Conservation (phyloP, 2,888 invertebrate species). For the Cephonodes hylas region DNA sequence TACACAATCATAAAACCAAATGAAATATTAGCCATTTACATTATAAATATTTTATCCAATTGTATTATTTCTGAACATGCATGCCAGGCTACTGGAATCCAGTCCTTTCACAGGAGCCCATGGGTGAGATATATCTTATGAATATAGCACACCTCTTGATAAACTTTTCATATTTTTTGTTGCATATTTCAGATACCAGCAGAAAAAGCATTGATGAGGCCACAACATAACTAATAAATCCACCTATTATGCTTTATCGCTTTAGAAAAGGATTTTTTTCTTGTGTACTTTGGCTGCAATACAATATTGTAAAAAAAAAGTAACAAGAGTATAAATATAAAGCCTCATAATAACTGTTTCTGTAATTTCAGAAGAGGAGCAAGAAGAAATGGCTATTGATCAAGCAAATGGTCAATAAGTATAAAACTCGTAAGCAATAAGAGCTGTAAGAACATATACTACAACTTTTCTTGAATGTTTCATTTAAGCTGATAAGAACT, state of each 20-base stretch:
- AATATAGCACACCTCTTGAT: no score
- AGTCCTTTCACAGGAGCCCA: constrained; percentile 3
- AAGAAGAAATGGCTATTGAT: constrained; percentile 75
- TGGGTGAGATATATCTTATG: not conserved
- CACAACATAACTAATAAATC: not conserved
- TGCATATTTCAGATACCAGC: constrained; percentile 1
- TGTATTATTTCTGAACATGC: constrained; percentile 1
- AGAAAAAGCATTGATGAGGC: not conserved
- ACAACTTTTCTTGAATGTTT: constrained; percentile 8
- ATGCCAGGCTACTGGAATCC: constrained; percentile 8
- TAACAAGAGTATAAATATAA: no score
- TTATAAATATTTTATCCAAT: not conserved
- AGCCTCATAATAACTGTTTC: constrained; percentile 23
- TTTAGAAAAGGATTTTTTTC: not conserved
- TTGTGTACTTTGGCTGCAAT: not conserved
- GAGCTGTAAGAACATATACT: constrained; percentile 42
- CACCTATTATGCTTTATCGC: not conserved
- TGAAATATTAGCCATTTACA: not conserved
- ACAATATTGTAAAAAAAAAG: no score
- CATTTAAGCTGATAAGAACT: constrained; percentile 60
- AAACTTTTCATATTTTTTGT: constrained; percentile 1
- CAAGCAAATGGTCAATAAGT: constrained; percentile 61
- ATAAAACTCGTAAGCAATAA: constrained; percentile 18
- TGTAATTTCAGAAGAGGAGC: constrained; percentile 72
- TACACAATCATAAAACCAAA: not conserved